These are phyloP conservation scores for Rhagium mordax DNA, from an alignment of 2,888 invertebrate species.

Conservation along the genomic window DNA sequence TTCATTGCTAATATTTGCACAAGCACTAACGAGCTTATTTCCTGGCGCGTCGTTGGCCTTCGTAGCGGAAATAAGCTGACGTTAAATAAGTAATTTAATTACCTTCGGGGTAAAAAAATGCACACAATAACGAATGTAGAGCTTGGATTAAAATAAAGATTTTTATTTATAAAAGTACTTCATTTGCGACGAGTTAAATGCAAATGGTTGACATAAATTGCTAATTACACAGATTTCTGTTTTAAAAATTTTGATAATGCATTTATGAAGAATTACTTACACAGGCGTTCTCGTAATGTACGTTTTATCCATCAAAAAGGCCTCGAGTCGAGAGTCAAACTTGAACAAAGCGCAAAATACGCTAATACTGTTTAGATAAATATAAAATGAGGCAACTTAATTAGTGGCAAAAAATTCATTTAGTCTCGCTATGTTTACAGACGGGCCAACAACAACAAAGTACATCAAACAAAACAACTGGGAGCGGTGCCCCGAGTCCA, in stretches of 20 bases:
- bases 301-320: background rate
- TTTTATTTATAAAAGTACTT: no score
- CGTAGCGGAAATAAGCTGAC: no score
- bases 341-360: background rate
- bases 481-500: constrained; percentile 61
- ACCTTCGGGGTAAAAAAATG: no score
- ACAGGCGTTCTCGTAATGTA: background rate
- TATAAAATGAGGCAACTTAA: constrained; percentile 37
- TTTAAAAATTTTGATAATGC: background rate
- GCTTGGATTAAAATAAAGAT: no score
- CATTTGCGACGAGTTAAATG: no score
- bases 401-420: constrained; percentile 47
- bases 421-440: constrained; percentile 53
- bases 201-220: no score
- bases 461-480: constrained; percentile 59
- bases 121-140: no score
- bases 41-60: no score
- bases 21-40: no score
- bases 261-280: background rate
- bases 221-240: no score
- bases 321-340: background rate
- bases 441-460: constrained; percentile 58
- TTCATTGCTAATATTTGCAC: no score
- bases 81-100: no score
- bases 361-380: constrained; percentile 39